Evolutionary conservation across 2,113 vertebrate species (phyloP).

Genomic region (Coryphaenoides rupestris): DNA sequence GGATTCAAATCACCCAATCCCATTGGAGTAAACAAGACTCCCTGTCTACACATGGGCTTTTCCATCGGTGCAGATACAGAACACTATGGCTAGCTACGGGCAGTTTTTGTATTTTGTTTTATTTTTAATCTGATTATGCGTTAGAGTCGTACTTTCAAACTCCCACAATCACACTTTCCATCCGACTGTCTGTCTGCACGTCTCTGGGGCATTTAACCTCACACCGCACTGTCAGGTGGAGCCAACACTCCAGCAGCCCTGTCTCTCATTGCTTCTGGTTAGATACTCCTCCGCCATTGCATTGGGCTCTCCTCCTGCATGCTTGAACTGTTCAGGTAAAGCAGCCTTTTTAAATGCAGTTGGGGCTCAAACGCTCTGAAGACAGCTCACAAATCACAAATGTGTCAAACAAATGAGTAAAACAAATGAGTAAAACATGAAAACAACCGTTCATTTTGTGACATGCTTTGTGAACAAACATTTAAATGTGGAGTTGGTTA

Average conservation of each 20-base stretch:
- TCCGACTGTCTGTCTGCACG: slow-evolving; percentile 47
- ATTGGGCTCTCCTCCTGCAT: slow-evolving; percentile 15
- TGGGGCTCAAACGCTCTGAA: too few relatives aligned
- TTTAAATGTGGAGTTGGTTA: too few relatives aligned
- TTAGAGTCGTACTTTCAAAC: slow-evolving; percentile 46
- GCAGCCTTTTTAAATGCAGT: slow-evolving; percentile 26
- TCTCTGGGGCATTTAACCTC: slow-evolving; percentile 51
- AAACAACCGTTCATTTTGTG: too few relatives aligned
- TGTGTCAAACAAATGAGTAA: too few relatives aligned
- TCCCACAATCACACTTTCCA: slow-evolving; percentile 49
- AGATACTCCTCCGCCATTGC: slow-evolving; percentile 25
- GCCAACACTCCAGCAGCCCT: slow-evolving; percentile 20
- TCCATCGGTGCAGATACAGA: slow-evolving; percentile 22
- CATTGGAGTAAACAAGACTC: slow-evolving; percentile 38
- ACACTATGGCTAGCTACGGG: slow-evolving; percentile 31
- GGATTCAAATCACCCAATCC: slow-evolving; percentile 49
- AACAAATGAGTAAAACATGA: too few relatives aligned
- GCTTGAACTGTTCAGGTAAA: slow-evolving; percentile 15
- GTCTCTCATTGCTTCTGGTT: slow-evolving; percentile 30
- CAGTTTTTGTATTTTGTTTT: slow-evolving; percentile 5
- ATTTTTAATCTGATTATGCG: slow-evolving; percentile 47
- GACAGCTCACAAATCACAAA: too few relatives aligned
- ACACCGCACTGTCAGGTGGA: slow-evolving; percentile 41
- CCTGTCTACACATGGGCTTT: slow-evolving; percentile 32
- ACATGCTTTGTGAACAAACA: too few relatives aligned